phyloP scores from a whole-genome alignment of 2,797 vertebrate species.

The Sebastes nivosus region DNA sequence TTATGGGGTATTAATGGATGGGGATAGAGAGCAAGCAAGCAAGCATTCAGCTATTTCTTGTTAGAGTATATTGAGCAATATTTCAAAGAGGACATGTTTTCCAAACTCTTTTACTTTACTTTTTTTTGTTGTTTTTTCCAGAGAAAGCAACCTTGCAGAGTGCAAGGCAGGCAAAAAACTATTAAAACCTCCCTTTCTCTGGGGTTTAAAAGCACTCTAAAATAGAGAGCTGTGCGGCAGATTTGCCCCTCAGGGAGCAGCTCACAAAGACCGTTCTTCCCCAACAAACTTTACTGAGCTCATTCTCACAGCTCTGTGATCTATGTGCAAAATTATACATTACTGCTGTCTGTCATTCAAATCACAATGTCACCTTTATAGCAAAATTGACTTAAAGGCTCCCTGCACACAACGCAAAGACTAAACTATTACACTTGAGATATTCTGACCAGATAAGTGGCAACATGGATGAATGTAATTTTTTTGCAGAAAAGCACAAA shows the following conservation, averaged over 20 bases:
- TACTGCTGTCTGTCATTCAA: background rate
- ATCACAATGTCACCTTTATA: background rate
- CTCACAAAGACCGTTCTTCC: constrained; percentile 35
- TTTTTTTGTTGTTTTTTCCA: constrained; percentile 3
- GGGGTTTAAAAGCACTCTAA: constrained; percentile 53
- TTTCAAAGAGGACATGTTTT: constrained; percentile 24
- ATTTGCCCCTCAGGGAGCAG: constrained; percentile 45
- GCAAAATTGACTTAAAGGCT: background rate
- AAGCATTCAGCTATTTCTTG: background rate
- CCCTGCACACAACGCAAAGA: background rate
- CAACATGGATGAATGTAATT: background rate
- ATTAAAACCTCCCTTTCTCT: constrained; percentile 51
- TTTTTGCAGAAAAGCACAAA: background rate
- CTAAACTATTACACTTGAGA: background rate
- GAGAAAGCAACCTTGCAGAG: constrained; percentile 29
- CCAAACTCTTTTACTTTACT: background rate
- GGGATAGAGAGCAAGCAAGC: background rate
- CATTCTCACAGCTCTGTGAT: constrained; percentile 41
- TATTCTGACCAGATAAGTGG: background rate
- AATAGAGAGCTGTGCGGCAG: constrained; percentile 53
- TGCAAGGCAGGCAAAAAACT: constrained; percentile 54
- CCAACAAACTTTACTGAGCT: constrained; percentile 35
- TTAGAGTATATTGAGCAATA: background rate
- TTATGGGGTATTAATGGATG: background rate
- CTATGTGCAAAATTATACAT: background rate